Base-by-base conservation (phyloP, 2,797 vertebrate genomes). In the Chaetodon trifasciatus region DNA sequence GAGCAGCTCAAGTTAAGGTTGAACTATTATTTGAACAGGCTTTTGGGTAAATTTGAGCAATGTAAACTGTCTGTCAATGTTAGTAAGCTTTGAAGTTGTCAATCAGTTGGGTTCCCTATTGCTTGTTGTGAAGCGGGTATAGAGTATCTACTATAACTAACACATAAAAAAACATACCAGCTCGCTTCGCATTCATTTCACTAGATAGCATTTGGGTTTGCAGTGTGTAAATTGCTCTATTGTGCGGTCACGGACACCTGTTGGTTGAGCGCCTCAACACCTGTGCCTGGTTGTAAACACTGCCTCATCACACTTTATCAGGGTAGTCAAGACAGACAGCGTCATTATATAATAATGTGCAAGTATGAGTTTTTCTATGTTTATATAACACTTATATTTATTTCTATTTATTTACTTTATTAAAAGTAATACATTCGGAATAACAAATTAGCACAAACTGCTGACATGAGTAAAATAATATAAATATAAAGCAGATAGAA, bases 211-310 rank as follows among this genome's bases (percentile, higher is more conserved):
- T 42, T 32, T 28, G 62, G 61, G 62, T n/a, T 57, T 39, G 3
- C 16, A 3, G 32, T 24, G 42, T 64, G 53, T 47, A 37, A 56
- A 71, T 35, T 39, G 47, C 49, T 47, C 62, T 40, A 5, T 49
- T 68, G 61, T 71, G 32, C 9, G 10, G 4, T 0, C 39, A 17
- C 50, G 39, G 32, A 50, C 32, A 46, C 53, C 71, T 68, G 71
- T 68, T 47, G 53, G 37, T 28, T 42, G 28, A 52, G 37, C 5
- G 39, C 12, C 40, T 44, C 6, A 19, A 52, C 69, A 78, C 64
- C 70, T 66, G 53, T 50, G 40, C 28, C 40, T 46, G 76, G 8
- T 58, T 75, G 66, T 75, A 55, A 84, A 79, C 70, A 67, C 37
- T 79, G 67, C 12, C 28, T 63, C 70, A 9, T 6, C 68, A 7